phyloP scores from a whole-genome alignment of 1,140 invertebrate species.

The Drosophila malerkotliana region DNA sequence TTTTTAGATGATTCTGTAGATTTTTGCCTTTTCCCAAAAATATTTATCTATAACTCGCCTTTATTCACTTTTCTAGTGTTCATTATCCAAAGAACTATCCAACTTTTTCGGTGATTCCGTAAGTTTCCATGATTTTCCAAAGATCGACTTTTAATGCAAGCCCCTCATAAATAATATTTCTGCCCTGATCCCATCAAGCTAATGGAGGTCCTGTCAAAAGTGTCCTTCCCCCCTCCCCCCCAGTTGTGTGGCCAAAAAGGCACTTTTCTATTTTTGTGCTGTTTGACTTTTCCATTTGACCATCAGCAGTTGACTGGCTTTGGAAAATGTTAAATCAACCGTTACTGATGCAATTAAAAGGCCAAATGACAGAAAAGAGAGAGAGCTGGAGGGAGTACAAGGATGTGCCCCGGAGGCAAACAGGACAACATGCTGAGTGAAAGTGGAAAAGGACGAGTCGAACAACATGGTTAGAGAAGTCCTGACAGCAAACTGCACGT shows the following conservation, averaged over 20 bases:
- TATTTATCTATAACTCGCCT: no score
- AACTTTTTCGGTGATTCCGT: no score
- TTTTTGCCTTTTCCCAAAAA: no score
- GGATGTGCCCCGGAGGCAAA: conserved; percentile 41
- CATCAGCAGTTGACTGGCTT: conserved; percentile 45
- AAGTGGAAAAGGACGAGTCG: conserved; percentile 21
- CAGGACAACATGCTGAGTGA: conserved; percentile 37
- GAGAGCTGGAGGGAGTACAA: conserved; percentile 1
- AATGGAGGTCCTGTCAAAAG: conserved; percentile 8
- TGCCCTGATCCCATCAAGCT: conserved; percentile 4
- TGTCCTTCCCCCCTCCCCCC: neutral
- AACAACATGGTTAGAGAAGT: conserved; percentile 10
- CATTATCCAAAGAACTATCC: no score
- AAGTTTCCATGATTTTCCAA: no score
- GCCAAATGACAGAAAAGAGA: conserved; percentile 1
- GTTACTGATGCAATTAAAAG: conserved; percentile 77
- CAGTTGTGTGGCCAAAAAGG: no score
- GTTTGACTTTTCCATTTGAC: conserved; percentile 24
- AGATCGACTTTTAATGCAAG: no score
- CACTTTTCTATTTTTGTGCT: conserved; percentile 3
- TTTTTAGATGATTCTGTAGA: no score
- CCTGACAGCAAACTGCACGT: conserved; percentile 38
- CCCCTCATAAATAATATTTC: no score
- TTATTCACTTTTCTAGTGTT: no score
- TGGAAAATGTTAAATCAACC: conserved; percentile 73